Evolutionary conservation across 2,797 vertebrate species (phyloP), one percentile per base, ranked within the genome.

Genomic region (Pampus argenteus): DNA sequence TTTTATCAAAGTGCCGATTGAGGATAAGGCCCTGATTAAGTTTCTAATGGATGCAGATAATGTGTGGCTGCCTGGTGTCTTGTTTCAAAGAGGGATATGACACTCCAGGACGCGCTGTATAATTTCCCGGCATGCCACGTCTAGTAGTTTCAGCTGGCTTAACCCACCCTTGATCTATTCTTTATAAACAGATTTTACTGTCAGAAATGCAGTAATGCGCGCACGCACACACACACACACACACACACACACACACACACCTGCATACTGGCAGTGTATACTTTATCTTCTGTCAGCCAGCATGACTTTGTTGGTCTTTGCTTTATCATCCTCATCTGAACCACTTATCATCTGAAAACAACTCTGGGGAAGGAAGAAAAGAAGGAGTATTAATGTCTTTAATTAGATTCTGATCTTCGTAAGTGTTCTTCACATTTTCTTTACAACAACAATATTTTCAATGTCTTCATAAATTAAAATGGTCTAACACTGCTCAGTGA

Each of bases 41-140:
- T 84, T 72, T 82, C 31, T 23, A 64, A 64, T 68, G 65, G 69
- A 66, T 66, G 79, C 61, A 71, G 60, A 80, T 66, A 58, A 86
- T 74, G 38, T 65, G 44, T 52, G 78, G 56, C 52, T 6, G 20
- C 65, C 64, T 34, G 29, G 63, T 67, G 74, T 66, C 25, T 77
- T 17, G 4, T 79, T 84, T 74, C 66, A 62, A 51, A 70, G n/a
- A 47, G 36, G 25, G 47, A 60, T 59, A 18, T 61, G 70, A 78
- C 25, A 63, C 36, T 76, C n/a, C 18, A 14, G 62, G 28, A 54
- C 17, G 6, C 6, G 18, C 23, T 45, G 64, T 73, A 1, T 73
- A 72, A 52, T 75, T 48, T 42, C 6, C 31, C 31, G 57, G 62
- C 65, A 60, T 25, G 54, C 65, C 23, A 10, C 38, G 71, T 61